Evolutionary conservation across 2,113 vertebrate genomes (phyloP).

Genomic region (Anser brachyrhynchus): DNA sequence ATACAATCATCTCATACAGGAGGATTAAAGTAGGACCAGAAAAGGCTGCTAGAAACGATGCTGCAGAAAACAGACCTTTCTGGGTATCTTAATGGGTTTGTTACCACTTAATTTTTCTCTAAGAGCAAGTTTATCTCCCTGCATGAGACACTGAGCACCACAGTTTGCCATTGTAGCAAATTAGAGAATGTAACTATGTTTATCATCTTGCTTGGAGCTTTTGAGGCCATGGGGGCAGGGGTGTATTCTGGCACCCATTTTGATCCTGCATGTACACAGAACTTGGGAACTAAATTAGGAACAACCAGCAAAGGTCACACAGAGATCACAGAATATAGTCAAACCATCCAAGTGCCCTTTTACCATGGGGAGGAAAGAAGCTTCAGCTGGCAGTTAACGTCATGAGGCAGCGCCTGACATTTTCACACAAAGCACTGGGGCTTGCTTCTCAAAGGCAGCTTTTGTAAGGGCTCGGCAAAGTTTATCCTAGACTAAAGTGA

Average conservation of each 20-base stretch:
- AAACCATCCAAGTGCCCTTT: not conserved
- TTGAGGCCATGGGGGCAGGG: not conserved
- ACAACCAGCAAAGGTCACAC: not conserved
- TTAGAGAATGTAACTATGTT: not conserved
- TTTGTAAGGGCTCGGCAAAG: conserved; percentile 29
- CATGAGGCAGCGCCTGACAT: conserved; percentile 25
- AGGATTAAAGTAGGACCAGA: not conserved
- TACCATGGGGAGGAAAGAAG: not conserved
- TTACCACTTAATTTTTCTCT: not conserved
- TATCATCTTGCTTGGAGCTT: not conserved
- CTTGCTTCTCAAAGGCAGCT: conserved; percentile 21
- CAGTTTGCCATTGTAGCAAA: not conserved
- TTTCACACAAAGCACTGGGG: conserved; percentile 14
- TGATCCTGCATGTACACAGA: not conserved
- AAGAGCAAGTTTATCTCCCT: not conserved
- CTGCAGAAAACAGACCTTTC: not conserved
- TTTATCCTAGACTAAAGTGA: conserved; percentile 31
- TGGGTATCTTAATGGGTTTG: not conserved
- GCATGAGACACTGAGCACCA: not conserved
- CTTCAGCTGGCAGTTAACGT: not conserved
- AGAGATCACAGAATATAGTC: not conserved
- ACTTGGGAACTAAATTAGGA: not conserved
- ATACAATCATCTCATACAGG: not conserved
- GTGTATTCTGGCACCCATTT: not conserved
- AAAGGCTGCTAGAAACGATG: not conserved